Percentiles rank a stretch among this genome's conserved stretches.
These are phyloP conservation scores for Lichenostomus cassidix DNA, from an alignment of 2,113 vertebrate species.

Conservation along the genomic window DNA sequence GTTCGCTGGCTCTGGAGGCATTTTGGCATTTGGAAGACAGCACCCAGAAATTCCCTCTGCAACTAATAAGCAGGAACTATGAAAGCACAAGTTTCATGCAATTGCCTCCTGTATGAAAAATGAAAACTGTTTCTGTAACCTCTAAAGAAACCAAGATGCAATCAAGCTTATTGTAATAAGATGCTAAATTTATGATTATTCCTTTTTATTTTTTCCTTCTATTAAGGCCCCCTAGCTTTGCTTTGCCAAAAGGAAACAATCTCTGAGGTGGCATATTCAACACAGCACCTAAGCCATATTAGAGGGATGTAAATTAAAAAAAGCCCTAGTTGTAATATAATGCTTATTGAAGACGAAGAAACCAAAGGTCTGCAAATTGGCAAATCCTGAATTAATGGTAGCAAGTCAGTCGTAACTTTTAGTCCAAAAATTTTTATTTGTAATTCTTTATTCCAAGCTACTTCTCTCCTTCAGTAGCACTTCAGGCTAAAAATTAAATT, in stretches of 20 bases:
- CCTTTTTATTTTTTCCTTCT: neutral
- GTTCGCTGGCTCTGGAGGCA: neutral
- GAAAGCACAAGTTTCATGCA: conserved; percentile 20
- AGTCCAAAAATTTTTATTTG: neutral
- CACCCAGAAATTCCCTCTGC: conserved; percentile 1
- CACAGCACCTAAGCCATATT: neutral
- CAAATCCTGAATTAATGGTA: neutral
- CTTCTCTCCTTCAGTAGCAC: neutral
- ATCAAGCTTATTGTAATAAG: conserved; percentile 39
- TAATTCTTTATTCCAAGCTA: neutral
- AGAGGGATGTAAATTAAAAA: neutral
- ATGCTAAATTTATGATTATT: conserved; percentile 28
- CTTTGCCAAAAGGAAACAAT: neutral
- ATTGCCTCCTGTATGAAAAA: conserved; percentile 11
- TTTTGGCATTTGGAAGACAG: conserved; percentile 23
- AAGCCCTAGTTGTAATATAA: neutral
- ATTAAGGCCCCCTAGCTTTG: neutral
- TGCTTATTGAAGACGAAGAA: neutral
- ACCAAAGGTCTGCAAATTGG: neutral
- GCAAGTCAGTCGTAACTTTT: neutral
- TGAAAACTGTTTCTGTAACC: conserved; percentile 16
- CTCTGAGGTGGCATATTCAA: neutral
- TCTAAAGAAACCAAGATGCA: conserved; percentile 40
- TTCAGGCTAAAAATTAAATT: neutral
- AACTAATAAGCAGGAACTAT: conserved; percentile 40